These are phyloP conservation scores for Drosophila willistoni DNA, from an alignment of 1,140 invertebrate species.

Conservation along the genomic window DNA sequence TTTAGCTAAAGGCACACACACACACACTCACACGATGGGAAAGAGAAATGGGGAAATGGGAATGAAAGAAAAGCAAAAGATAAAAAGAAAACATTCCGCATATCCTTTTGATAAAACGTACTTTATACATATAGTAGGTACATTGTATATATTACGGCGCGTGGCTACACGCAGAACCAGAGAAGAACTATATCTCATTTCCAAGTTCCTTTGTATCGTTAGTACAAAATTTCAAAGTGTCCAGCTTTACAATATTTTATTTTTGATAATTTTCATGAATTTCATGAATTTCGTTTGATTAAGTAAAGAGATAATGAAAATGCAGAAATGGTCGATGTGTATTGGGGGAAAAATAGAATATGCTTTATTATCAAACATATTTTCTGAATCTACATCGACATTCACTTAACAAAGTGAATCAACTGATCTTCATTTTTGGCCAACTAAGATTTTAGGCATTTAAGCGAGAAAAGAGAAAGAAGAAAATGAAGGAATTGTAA, in stretches of 20 bases:
- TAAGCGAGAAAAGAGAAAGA: too few relatives aligned
- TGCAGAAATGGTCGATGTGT: too few relatives aligned
- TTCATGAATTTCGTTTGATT: background rate
- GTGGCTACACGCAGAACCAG: background rate
- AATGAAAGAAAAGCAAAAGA: conserved; percentile 19
- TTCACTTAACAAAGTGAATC: too few relatives aligned
- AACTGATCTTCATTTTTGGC: too few relatives aligned
- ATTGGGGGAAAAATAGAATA: too few relatives aligned
- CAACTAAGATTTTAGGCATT: too few relatives aligned
- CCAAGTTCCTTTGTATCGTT: background rate
- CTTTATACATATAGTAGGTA: background rate
- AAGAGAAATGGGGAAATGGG: background rate
- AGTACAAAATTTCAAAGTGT: background rate
- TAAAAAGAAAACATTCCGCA: conserved; percentile 10
- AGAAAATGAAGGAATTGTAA: too few relatives aligned
- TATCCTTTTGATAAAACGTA: conserved; percentile 21
- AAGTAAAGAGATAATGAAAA: too few relatives aligned
- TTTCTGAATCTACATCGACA: too few relatives aligned
- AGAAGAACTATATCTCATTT: background rate
- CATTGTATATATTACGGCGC: background rate
- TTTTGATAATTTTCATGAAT: too few relatives aligned
- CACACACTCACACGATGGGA: conserved; percentile 3
- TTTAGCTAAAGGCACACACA: conserved; percentile 40
- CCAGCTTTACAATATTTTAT: background rate
- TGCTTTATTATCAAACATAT: too few relatives aligned